Evolutionary conservation across 1,140 invertebrate species (phyloP), one percentile per base, ranked within the genome.

Genomic region (Cydia strobilella): DNA sequence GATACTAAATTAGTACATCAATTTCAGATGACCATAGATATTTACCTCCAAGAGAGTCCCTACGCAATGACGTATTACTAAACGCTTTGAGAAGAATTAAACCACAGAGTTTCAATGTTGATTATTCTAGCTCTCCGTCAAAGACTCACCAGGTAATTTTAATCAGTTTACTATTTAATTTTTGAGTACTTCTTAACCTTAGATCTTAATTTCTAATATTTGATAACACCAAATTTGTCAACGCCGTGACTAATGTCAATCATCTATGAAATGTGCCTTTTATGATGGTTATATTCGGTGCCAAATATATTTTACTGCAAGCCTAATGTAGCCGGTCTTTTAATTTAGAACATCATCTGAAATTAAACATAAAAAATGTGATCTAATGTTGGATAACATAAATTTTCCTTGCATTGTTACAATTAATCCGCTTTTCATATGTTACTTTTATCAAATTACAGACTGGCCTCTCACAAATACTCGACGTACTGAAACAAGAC

Each of bases 21-120:
- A 18, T 72, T 82, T 84, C 93, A 90, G 92, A 92, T 82, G 94
- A 94, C n/a, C 82, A 83, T 0, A 86, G 78, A 74, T 92, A 87
- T 79, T 80, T 92, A 39, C 90, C 90, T 13, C 90, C 89, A 0
- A 84, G 77, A 75, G 88, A 91, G 51, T 81, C 84, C 7, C 66
- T 90, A 13, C 84, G 87, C 10, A 82, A 87, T 5, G 89, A 91
- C 77, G 76, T 92, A 18, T 77, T 92, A 6, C 63, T 92, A 65
- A 90, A 84, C 72, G 87, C 90, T 0, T 39, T 92, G 27, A 80
- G 82, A 66, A 78, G 87, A 48, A 72, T 92, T 9, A 77, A 88
- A 23, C 76, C 80, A 3, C 83, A 90, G 72, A 86, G 90, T 25
- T 92, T 91, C 72, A 92, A 92, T 76, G 65, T 92, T 9, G 90